phyloP scores from a whole-genome alignment of 2,888 invertebrate genomes.

The Trachelus stipa region DNA sequence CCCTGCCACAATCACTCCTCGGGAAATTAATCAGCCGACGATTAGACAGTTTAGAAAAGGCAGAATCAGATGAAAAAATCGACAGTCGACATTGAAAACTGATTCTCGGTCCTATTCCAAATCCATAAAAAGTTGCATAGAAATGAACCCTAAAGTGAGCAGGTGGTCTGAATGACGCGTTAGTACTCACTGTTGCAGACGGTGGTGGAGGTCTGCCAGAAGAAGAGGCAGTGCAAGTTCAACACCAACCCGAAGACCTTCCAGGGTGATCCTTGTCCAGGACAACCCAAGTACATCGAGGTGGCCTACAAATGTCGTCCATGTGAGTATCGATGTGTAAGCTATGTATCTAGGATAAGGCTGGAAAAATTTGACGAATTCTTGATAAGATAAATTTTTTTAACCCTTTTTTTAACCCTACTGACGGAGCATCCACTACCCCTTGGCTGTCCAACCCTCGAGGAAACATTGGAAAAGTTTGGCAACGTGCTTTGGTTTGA shows the following conservation, averaged over 20 bases:
- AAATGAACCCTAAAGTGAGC: constrained; percentile 44
- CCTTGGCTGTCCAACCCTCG: neutral
- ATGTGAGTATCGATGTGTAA: constrained; percentile 76
- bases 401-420: no score
- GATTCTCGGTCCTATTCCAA: neutral
- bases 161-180: constrained; percentile 68
- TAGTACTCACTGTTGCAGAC: constrained; percentile 94
- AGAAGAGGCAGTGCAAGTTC: constrained; percentile 91
- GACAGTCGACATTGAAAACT: neutral
- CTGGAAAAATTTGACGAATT: neutral
- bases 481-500: neutral
- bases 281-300: constrained; percentile 91
- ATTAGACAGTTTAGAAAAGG: neutral
- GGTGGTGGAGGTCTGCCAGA: constrained; percentile 93
- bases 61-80: neutral
- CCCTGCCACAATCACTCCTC: neutral
- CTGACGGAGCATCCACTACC: neutral
- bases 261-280: constrained; percentile 92
- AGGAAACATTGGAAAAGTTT: neutral
- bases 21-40: neutral
- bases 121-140: neutral
- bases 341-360: neutral
- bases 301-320: constrained; percentile 97
- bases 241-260: constrained; percentile 89
- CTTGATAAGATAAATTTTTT: neutral